Percentiles rank a stretch among this genome's conserved stretches.
phyloP scores from a whole-genome alignment of 2,797 vertebrate genomes.

The Danio kyathit region DNA sequence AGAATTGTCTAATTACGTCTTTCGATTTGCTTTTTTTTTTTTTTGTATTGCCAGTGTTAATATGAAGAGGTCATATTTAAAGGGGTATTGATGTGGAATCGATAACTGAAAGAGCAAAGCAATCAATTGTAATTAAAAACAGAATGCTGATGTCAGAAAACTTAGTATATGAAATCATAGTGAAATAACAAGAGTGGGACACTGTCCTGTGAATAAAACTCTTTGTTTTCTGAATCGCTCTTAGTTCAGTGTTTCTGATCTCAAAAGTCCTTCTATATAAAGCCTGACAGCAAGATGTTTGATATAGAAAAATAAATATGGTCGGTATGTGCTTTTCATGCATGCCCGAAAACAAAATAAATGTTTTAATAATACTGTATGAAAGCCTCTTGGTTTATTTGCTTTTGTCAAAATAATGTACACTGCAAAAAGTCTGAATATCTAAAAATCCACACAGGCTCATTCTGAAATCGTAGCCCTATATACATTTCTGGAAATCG shows the following conservation, averaged over 20 bases:
- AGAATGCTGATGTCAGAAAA: conserved; percentile 18
- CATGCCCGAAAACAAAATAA: conserved; percentile 18
- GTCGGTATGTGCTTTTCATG: neutral
- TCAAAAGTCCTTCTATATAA: conserved; percentile 31
- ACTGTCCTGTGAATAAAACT: conserved; percentile 19
- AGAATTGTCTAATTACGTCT: conserved; percentile 4
- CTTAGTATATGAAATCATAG: neutral
- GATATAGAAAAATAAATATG: neutral
- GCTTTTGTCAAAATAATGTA: neutral
- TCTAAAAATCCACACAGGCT: too few species aligned
- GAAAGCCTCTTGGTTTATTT: conserved; percentile 23
- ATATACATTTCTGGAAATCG: too few species aligned
- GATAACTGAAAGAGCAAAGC: conserved; percentile 17
- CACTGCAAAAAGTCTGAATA: too few species aligned
- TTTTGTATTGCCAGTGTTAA: too few species aligned
- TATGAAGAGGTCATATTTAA: neutral
- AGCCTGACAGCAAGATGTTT: conserved; percentile 2
- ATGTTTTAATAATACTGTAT: conserved; percentile 27
- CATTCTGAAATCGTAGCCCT: too few species aligned
- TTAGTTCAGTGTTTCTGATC: conserved; percentile 48
- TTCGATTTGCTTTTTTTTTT: conserved; percentile 16
- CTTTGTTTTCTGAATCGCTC: conserved; percentile 25
- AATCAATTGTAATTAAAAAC: conserved; percentile 30
- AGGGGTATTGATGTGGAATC: conserved; percentile 14
- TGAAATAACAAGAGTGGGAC: neutral